Conservation (phyloP, 2,797 vertebrate species). For the Carcharodon carcharias region DNA sequence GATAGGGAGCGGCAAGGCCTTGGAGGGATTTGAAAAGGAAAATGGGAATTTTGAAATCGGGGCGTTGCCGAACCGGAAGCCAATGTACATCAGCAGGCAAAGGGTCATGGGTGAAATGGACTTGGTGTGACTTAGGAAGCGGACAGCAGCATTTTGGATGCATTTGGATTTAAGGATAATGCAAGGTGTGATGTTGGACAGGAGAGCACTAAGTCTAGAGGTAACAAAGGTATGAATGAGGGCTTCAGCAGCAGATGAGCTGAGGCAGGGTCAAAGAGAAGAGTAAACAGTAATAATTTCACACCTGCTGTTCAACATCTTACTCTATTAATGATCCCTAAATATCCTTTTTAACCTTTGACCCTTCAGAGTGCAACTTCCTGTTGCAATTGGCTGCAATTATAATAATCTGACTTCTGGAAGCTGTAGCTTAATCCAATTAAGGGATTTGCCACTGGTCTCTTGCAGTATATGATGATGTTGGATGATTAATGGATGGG, state of each 20-base stretch:
- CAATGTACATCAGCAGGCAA: background rate
- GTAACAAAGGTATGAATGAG: background rate
- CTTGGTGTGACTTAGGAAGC: background rate
- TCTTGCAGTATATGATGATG: background rate
- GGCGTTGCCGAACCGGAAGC: background rate
- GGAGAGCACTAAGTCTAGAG: background rate
- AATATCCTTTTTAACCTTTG: background rate
- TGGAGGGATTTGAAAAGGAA: background rate
- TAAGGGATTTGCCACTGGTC: background rate
- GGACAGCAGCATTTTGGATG: no score
- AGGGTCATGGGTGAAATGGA: background rate
- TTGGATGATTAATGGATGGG: slow-evolving; percentile 50
- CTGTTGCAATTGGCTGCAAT: background rate
- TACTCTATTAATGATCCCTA: background rate
- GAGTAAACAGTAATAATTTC: background rate
- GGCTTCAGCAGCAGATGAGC: background rate
- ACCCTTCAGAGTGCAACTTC: background rate
- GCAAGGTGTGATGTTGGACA: background rate
- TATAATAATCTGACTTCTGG: background rate
- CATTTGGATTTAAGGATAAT: no score
- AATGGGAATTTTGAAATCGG: background rate
- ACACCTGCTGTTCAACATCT: background rate
- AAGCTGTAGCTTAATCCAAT: background rate
- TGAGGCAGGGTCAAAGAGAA: background rate
- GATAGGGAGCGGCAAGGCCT: background rate